Conservation (phyloP, 2,113 vertebrate species). For the Potamarius usumacintae region DNA sequence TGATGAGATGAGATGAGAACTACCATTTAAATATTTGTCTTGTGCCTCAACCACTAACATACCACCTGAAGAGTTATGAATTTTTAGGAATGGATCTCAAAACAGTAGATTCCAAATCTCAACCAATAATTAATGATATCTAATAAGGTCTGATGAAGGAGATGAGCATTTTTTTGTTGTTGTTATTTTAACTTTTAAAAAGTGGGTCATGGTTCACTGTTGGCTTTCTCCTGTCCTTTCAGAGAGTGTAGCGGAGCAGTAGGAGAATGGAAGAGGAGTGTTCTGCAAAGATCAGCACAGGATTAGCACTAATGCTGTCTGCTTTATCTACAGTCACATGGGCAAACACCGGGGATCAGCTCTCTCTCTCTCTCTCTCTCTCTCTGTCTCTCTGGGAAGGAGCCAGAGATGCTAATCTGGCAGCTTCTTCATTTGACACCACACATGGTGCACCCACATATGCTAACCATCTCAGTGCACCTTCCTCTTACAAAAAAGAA, state of each 20-base stretch:
- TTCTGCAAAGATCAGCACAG: conserved; percentile 76
- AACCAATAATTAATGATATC: not conserved
- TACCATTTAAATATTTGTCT: not conserved
- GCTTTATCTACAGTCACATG: conserved; percentile 76
- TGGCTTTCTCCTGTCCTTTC: not conserved
- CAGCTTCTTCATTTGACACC: conserved; percentile 32
- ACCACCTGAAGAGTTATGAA: not conserved
- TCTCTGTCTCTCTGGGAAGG: conserved; percentile 52
- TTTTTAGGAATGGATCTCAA: not conserved
- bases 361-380: conserved; percentile 58
- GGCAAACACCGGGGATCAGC: conserved; percentile 72
- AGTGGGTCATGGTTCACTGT: not conserved
- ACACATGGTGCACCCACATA: conserved; percentile 10
- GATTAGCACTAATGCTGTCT: conserved; percentile 77
- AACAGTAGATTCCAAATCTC: not conserved
- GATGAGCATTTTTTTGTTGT: not conserved
- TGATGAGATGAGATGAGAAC: not conserved
- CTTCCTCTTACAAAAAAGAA: not conserved
- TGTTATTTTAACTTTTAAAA: conserved; percentile 36
- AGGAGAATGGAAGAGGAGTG: conserved; percentile 65
- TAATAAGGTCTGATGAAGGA: not conserved
- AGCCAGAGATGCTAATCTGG: conserved; percentile 50
- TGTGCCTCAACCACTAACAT: not conserved
- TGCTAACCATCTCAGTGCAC: conserved; percentile 16
- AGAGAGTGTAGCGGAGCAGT: not conserved